Evolutionary conservation across 2,888 invertebrate genomes (phyloP), one percentile per base, ranked within the genome.

Genomic region (Nomada goodeniana): DNA sequence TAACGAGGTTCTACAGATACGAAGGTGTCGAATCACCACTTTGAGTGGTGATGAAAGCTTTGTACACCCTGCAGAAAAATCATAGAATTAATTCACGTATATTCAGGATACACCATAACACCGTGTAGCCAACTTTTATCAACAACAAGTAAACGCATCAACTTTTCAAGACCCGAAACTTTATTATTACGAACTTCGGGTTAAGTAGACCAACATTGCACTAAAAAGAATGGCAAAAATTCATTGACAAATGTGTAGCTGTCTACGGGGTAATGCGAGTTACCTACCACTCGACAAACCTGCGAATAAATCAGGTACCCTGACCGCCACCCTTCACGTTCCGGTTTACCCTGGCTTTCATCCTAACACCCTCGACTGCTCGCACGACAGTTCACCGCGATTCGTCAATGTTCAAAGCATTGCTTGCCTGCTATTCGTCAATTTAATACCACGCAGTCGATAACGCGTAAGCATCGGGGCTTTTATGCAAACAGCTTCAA

Each of bases 401-500:
- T 91, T 86, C 87, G 90, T 90, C 90, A 90, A 89, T 89, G 89
- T 76, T 87, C 86, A 76, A 77, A 74, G 81, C 88, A 83, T 81
- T 80, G 80, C 85, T 77, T 67, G 83, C 74, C 81, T 82, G 80
- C 89, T 85, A 90, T 91, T 90, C 88, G 89, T 91, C 91, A 91
- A 90, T 90, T 86, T 87, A 86, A 90, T 88, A 85, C 87, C 86
- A 82, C 75, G 76, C 73, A 79, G 80, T 86, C 88, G 86, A 89
- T 88, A 88, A 72, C 76, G 76, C 63, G 53, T 67, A 29, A 44
- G 42, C 57, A 10, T 26, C 42, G 61, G 52, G 42, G 63, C 61
- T 76, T 80, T 71, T 71, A 71, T 75, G 63, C 65, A 26, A 75
- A 75, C 52, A 13, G 47, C 60, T 60, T 52, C 36, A 20, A 60